Conservation (phyloP, 1,140 invertebrate species). For the Rhagoletis pomonella region DNA sequence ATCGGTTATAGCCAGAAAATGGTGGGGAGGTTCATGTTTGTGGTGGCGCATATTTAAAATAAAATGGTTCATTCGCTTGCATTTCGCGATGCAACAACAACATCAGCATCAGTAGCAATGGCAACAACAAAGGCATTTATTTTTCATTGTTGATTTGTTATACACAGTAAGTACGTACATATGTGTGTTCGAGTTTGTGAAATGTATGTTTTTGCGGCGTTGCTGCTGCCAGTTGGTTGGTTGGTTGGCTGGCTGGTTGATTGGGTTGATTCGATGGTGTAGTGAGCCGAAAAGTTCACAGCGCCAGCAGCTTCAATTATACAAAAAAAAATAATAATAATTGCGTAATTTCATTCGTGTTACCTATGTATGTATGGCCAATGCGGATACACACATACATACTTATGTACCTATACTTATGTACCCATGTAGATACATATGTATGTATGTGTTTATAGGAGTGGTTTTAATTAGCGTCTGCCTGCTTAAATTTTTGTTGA, state of each 20-base stretch:
- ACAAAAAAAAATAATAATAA: slow-evolving; percentile 32
- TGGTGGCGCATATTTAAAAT: slow-evolving; percentile 46
- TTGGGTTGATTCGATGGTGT: too few relatives aligned
- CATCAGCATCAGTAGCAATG: background rate
- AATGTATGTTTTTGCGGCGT: background rate
- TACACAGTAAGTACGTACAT: background rate
- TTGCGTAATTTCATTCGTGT: slow-evolving; percentile 14
- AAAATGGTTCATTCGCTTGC: slow-evolving; percentile 35
- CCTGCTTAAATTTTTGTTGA: too few relatives aligned
- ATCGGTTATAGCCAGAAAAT: background rate
- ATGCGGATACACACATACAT: too few relatives aligned
- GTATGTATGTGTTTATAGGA: too few relatives aligned
- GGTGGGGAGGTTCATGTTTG: slow-evolving; percentile 7
- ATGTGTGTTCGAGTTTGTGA: background rate
- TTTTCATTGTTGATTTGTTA: slow-evolving; percentile 41
- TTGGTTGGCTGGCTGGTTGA: background rate
- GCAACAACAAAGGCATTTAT: slow-evolving; percentile 24
- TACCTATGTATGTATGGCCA: too few relatives aligned
- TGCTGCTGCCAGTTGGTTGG: background rate
- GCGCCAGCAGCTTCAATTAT: background rate
- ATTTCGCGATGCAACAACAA: background rate
- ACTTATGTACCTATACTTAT: too few relatives aligned
- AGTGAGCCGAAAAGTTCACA: too few relatives aligned
- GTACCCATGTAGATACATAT: too few relatives aligned
- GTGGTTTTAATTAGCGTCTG: too few relatives aligned